Base-by-base conservation (phyloP, 1,140 invertebrate genomes). In the Polypedilum pembai region DNA sequence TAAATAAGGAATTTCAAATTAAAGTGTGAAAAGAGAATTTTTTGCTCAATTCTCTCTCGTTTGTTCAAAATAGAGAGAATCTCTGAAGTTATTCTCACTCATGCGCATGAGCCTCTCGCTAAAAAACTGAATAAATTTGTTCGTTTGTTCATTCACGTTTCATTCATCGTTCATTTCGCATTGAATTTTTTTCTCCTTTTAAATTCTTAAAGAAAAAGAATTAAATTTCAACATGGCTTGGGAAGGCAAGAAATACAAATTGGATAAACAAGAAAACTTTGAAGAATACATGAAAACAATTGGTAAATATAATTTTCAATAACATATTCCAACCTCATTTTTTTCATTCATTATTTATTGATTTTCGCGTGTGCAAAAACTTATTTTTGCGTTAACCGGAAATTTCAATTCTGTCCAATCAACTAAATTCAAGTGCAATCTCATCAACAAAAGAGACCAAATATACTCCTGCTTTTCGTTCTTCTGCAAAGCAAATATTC, bases 211-310 rank as follows among this genome's bases (percentile, higher is more conserved):
- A n/a, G 3, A 56, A 56, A 45, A 56, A 56, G 12, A 56, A 56
- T 56, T 56, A 56, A 15, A 12, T 12, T 15, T 56, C 74, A 83
- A 81, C 79, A 85, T 85, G 84, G 78, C 84, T 73, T 83, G 85
- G 77, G 79, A 90, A 76, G 85, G 85, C 74, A 92, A 91, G 80
- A 89, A 89, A 77, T 94, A 88, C 85, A 92, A 91, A 80, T 84
- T 93, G 76, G 82, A 85, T 21, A 85, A 84, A 75, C 90, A 88
- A 77, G 90, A 94, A 63, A 92, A 93, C 76, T 94, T 94, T 78
- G 92, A 94, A 78, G 91, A 92, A 73, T 93, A 91, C 82, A 90
- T 94, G 90, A 93, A 93, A 84, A 88, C 88, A 73, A 79, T 93
- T 74, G 91, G 92, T 93, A 81, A 88, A 87, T 87, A 18, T 18